These are phyloP conservation scores for Hylaeus volcanicus DNA, from an alignment of 1,140 invertebrate genomes.

Conservation along the genomic window DNA sequence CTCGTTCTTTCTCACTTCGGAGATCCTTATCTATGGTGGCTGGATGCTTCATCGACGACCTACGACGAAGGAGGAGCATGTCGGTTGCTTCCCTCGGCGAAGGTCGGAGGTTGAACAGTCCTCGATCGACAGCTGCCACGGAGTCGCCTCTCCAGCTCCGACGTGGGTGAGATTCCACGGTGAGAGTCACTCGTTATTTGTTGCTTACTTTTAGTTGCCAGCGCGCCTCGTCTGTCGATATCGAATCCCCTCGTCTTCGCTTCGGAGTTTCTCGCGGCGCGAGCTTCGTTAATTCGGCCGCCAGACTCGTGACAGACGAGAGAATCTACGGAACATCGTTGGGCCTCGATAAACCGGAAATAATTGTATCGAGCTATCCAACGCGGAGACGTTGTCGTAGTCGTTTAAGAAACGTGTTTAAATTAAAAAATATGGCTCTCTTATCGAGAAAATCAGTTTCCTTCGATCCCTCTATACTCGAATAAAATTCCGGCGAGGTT, in stretches of 20 bases:
- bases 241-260: neutral
- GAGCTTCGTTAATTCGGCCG: conserved; percentile 4
- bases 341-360: conserved; percentile 15
- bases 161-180: conserved; percentile 61
- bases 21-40: conserved; percentile 59
- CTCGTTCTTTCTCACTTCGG: conserved; percentile 39
- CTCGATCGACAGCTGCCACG: conserved; percentile 67
- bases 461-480: too few relatives aligned
- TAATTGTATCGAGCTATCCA: neutral
- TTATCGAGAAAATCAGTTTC: too few relatives aligned
- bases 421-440: too few relatives aligned
- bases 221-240: neutral
- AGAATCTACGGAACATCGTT: neutral
- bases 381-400: too few relatives aligned
- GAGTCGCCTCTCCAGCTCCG: conserved; percentile 44
- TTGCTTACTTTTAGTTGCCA: conserved; percentile 6
- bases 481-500: neutral
- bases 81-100: conserved; percentile 26
- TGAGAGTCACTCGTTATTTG: conserved; percentile 13
- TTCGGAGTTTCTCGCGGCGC: neutral
- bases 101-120: conserved; percentile 62
- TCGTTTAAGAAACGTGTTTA: too few relatives aligned
- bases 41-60: conserved; percentile 60
- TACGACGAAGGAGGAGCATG: conserved; percentile 40
- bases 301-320: neutral